These are phyloP conservation scores for Glaucidium brasilianum DNA, from an alignment of 2,113 vertebrate genomes.

Conservation along the genomic window DNA sequence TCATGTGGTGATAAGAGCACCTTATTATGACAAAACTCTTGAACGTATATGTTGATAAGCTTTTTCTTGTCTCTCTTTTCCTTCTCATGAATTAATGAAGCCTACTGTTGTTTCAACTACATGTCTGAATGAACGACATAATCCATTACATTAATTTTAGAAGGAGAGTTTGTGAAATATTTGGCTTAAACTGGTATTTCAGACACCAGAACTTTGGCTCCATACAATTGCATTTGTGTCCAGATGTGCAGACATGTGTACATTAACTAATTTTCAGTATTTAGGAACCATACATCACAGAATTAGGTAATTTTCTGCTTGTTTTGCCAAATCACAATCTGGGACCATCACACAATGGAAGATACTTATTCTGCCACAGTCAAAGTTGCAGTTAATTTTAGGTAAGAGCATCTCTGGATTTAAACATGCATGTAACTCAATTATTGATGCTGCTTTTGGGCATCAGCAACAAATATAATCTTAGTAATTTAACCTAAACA, in stretches of 20 bases:
- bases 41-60: background rate
- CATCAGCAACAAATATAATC: background rate
- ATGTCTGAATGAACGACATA: background rate
- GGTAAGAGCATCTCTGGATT: background rate
- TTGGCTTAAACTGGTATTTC: background rate
- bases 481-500: background rate
- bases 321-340: background rate
- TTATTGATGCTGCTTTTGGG: background rate
- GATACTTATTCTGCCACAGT: background rate
- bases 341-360: background rate
- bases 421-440: background rate
- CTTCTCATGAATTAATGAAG: background rate
- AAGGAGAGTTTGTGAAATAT: background rate
- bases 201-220: background rate
- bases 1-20: background rate
- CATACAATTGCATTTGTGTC: accelerated
- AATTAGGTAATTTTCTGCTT: background rate
- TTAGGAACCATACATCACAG: background rate
- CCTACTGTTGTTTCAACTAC: background rate
- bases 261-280: background rate
- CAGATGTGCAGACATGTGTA: background rate
- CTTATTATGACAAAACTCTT: background rate
- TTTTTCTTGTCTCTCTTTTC: background rate
- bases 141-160: background rate
- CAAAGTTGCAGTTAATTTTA: background rate